Conservation (phyloP, 2,113 vertebrate genomes). For the Gobius niger region DNA sequence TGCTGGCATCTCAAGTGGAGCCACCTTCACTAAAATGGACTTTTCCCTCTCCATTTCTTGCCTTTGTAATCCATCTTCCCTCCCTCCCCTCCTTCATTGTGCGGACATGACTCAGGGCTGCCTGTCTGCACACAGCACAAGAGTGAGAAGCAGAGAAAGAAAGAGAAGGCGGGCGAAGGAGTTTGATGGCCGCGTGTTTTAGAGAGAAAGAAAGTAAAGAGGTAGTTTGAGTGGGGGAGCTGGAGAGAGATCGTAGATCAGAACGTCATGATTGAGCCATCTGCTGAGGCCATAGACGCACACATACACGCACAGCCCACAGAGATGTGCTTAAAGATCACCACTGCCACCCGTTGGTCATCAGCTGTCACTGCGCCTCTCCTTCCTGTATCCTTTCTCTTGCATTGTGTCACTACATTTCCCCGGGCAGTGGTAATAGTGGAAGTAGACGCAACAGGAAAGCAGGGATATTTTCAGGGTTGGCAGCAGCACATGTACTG, state of each 20-base stretch:
- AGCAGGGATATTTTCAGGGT: not conserved
- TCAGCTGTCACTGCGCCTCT: slow-evolving; percentile 29
- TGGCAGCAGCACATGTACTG: not conserved
- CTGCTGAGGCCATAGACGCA: slow-evolving; percentile 69
- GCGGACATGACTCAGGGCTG: slow-evolving; percentile 59
- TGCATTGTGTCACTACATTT: slow-evolving; percentile 14
- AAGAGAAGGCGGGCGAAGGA: slow-evolving; percentile 37
- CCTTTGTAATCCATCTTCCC: slow-evolving; percentile 39
- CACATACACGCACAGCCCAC: slow-evolving; percentile 27
- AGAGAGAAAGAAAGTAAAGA: slow-evolving; percentile 53
- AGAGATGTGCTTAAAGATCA: slow-evolving; percentile 47
- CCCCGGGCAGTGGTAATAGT: not conserved
- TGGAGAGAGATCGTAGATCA: slow-evolving; percentile 71
- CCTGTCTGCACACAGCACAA: slow-evolving; percentile 29
- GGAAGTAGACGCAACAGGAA: not conserved
- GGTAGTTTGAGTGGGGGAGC: slow-evolving; percentile 44
- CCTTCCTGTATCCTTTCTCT: not conserved
- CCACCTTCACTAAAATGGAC: slow-evolving; percentile 24
- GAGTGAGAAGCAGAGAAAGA: slow-evolving; percentile 21
- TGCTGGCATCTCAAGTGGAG: not conserved
- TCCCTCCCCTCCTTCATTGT: slow-evolving; percentile 38
- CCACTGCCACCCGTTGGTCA: slow-evolving; percentile 70
- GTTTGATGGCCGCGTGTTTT: slow-evolving; percentile 54
- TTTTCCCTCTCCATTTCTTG: slow-evolving; percentile 23
- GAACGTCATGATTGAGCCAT: slow-evolving; percentile 79